Percentiles rank a stretch among this genome's conserved stretches.
Conservation (phyloP, 2,113 vertebrate species). For the Dipodomys merriami region DNA sequence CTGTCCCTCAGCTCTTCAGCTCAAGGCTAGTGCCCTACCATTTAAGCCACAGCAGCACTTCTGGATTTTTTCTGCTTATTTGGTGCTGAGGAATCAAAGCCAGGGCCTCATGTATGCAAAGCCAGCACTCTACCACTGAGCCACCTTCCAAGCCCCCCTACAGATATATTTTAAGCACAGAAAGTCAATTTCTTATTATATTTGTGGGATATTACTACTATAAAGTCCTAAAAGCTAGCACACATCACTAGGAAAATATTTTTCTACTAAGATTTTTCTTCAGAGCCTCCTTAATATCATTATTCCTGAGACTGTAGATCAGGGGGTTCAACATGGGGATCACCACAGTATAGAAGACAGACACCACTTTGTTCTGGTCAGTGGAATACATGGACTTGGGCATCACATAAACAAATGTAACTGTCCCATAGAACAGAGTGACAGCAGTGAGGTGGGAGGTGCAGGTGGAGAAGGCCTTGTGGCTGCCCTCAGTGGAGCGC, state of each 20-base stretch:
- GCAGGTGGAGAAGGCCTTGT: constrained; percentile 69
- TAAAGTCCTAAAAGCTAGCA: neutral
- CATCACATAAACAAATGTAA: constrained; percentile 57
- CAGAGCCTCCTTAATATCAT: constrained; percentile 51
- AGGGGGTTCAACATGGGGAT: constrained; percentile 70
- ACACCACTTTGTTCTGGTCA: constrained; percentile 63
- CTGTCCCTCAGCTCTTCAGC: no score
- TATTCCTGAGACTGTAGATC: constrained; percentile 74
- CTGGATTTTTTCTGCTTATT: no score
- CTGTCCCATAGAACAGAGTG: constrained; percentile 57
- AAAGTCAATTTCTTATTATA: neutral
- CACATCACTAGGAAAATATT: neutral
- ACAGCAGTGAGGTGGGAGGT: constrained; percentile 71
- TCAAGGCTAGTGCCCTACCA: no score
- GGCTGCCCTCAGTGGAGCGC: neutral
- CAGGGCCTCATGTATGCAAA: no score
- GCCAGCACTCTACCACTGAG: no score
- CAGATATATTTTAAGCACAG: neutral
- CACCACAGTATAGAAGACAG: constrained; percentile 62
- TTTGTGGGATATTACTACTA: neutral
- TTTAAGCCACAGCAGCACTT: no score
- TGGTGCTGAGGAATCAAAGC: no score
- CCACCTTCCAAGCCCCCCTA: no score
- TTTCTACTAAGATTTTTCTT: constrained; percentile 43
- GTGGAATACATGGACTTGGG: constrained; percentile 56